A percentile compares a stretch with the other conserved stretches of the same genome.
phyloP scores from a whole-genome alignment of 2,797 vertebrate genomes.

The Falco cherrug region DNA sequence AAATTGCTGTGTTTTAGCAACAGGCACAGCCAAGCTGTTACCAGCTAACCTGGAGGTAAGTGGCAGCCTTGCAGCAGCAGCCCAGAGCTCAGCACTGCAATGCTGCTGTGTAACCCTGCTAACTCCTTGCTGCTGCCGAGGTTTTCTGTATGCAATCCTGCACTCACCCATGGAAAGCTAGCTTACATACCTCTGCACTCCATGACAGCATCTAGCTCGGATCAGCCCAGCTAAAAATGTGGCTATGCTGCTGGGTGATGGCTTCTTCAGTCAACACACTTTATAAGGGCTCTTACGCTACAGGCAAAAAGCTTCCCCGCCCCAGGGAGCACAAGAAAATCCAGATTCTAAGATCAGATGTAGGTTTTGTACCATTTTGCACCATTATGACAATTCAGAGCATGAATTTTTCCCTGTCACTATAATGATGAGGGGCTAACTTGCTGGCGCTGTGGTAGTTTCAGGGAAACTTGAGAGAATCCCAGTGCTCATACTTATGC shows the following conservation, averaged over 20 bases:
- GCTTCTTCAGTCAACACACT: not conserved
- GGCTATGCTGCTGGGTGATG: not conserved
- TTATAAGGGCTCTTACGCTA: not conserved
- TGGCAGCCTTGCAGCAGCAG: not conserved
- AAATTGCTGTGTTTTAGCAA: not conserved
- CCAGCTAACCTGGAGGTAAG: not conserved
- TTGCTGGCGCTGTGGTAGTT: not conserved
- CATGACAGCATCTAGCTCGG: not conserved
- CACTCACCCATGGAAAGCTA: not conserved
- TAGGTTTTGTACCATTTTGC: not conserved
- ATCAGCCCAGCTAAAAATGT: not conserved
- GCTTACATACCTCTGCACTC: not conserved
- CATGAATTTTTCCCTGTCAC: not conserved
- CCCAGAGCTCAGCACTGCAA: not conserved
- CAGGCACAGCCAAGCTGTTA: not conserved
- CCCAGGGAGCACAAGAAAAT: not conserved
- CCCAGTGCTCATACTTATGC: not conserved
- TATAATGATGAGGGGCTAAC: not conserved
- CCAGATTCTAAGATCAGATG: not conserved
- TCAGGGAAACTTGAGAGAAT: accelerated
- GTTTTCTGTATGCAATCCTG: not conserved
- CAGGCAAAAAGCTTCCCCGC: not conserved
- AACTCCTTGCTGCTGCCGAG: not conserved
- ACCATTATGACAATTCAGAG: not conserved
- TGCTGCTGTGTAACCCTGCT: not conserved